A percentile compares a stretch with the other conserved stretches of the same genome.
Conservation (phyloP, 2,113 vertebrate species). For the Prunella fulvescens region DNA sequence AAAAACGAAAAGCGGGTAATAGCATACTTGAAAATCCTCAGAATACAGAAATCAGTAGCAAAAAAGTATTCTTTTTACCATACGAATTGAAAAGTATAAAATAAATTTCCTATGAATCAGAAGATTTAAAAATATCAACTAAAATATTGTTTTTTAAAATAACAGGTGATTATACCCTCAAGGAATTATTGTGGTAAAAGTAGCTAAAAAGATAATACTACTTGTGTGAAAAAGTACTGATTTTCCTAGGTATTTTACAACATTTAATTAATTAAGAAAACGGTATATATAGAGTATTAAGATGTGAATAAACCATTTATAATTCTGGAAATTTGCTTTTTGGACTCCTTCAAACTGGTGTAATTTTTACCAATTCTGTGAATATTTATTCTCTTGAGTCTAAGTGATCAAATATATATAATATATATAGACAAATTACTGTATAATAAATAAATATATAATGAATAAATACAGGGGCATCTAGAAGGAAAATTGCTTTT, state of each 20-base stretch:
- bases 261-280: neutral
- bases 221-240: fast-evolving
- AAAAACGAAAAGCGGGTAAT: neutral
- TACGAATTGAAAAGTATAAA: neutral
- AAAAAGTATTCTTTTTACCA: neutral
- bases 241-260: neutral
- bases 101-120: neutral
- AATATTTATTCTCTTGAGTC: neutral
- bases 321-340: neutral
- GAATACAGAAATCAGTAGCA: neutral
- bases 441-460: neutral
- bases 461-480: neutral
- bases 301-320: neutral
- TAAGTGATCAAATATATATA: neutral
- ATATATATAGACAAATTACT: neutral
- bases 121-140: neutral
- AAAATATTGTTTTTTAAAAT: neutral
- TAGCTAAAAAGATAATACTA: neutral
- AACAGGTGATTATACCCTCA: neutral
- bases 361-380: neutral
- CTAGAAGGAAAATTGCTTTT: neutral
- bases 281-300: neutral
- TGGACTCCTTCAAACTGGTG: neutral
- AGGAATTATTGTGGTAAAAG: neutral
- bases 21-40: neutral